phyloP scores from a whole-genome alignment of 2,888 invertebrate species.

The Pycnomerus fuliginosus region DNA sequence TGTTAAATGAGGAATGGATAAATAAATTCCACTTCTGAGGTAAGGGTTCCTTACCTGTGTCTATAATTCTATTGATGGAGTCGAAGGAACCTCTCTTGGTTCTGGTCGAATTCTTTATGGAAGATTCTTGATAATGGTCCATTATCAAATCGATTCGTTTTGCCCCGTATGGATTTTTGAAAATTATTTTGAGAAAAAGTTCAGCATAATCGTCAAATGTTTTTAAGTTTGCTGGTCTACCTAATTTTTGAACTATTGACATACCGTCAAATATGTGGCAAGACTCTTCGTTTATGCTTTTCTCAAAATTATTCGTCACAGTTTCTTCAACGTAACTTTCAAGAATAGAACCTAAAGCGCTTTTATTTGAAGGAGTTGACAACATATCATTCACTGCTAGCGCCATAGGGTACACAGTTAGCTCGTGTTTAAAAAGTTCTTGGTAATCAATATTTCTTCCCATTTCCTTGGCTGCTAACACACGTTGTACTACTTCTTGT shows the following conservation, averaged over 20 bases:
- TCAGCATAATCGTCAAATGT: constrained; percentile 13
- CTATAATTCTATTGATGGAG: constrained; percentile 6
- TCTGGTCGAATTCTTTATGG: constrained; percentile 12
- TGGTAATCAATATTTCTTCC: constrained; percentile 1
- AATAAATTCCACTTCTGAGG: constrained; percentile 25
- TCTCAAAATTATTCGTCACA: not conserved
- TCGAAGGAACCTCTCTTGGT: not conserved
- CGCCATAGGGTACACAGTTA: too few relatives aligned
- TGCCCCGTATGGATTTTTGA: constrained; percentile 6
- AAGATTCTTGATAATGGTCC: constrained; percentile 8
- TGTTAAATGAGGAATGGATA: too few relatives aligned
- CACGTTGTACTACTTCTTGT: not conserved
- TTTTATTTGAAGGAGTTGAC: constrained; percentile 6
- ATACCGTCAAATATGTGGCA: constrained; percentile 9
- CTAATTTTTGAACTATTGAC: constrained; percentile 9
- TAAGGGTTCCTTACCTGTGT: constrained; percentile 6
- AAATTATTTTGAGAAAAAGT: constrained; percentile 7
- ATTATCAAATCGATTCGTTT: constrained; percentile 15
- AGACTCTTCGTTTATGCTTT: not conserved
- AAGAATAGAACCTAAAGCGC: constrained; percentile 3
- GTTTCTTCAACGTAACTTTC: too few relatives aligned
- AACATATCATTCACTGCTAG: too few relatives aligned
- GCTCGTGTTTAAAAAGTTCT: too few relatives aligned
- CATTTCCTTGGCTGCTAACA: constrained; percentile 8
- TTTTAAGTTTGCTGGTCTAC: constrained; percentile 10